Conservation (phyloP, 2,113 vertebrate genomes). For the Taxidea taxus region DNA sequence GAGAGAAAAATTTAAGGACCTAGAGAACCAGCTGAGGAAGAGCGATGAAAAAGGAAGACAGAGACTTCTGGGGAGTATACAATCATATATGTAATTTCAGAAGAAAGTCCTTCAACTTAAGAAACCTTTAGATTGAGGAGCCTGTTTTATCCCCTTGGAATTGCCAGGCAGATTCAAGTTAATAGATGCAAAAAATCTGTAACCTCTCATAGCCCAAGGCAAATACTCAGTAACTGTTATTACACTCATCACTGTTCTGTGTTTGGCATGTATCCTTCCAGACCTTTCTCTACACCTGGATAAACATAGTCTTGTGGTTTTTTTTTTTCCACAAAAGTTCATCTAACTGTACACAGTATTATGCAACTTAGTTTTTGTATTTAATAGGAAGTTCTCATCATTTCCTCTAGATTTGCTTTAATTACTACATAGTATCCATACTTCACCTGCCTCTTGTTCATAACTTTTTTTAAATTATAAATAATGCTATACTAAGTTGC, state of each 20-base stretch:
- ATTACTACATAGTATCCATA: not conserved
- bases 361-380: not conserved
- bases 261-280: not conserved
- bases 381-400: not conserved
- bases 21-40: not conserved
- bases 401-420: not conserved
- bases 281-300: not conserved
- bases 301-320: no score
- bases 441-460: not conserved
- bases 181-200: not conserved
- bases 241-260: not conserved
- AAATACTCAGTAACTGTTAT: not conserved
- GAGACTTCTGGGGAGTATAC: not conserved
- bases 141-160: not conserved
- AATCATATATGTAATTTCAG: not conserved
- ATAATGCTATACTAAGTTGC: not conserved
- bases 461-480: not conserved
- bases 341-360: not conserved
- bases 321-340: not conserved
- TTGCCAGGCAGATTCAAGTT: not conserved
- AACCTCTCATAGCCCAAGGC: not conserved
- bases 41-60: not conserved
- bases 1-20: not conserved
- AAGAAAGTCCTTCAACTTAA: not conserved
- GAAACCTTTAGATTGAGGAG: not conserved